phyloP scores from a whole-genome alignment of 2,113 vertebrate genomes.

The Crotalus horridus region DNA sequence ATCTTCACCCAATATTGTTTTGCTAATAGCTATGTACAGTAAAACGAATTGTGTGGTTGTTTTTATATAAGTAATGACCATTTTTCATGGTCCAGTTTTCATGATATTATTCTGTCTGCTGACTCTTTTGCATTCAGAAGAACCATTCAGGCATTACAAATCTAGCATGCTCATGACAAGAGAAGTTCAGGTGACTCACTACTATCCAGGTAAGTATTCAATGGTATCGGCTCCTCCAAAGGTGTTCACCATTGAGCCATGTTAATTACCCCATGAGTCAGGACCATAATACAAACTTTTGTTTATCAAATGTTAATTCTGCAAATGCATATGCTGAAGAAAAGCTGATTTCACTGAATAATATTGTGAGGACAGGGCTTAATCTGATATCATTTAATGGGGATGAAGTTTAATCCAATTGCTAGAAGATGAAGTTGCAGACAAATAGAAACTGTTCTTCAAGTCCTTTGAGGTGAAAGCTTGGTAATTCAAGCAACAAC shows the following conservation, averaged over 20 bases:
- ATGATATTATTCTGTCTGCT: background rate
- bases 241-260: background rate
- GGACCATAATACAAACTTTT: background rate
- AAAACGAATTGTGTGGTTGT: background rate
- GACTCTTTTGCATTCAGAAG: background rate
- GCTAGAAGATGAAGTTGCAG: background rate
- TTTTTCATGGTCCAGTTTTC: background rate
- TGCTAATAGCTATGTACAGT: background rate
- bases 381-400: background rate
- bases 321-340: background rate
- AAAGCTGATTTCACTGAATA: background rate
- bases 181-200: background rate
- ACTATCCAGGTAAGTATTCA: background rate
- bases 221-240: background rate
- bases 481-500: background rate
- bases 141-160: background rate
- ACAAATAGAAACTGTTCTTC: background rate
- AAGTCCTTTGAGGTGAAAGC: background rate
- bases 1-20: background rate
- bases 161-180: background rate
- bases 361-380: background rate
- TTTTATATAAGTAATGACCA: background rate
- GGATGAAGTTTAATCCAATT: background rate
- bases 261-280: background rate
- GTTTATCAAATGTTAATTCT: background rate